A percentile compares a stretch with the other conserved stretches of the same genome.
Conservation (phyloP, 2,888 invertebrate genomes). For the Caradrina clavipalpis region DNA sequence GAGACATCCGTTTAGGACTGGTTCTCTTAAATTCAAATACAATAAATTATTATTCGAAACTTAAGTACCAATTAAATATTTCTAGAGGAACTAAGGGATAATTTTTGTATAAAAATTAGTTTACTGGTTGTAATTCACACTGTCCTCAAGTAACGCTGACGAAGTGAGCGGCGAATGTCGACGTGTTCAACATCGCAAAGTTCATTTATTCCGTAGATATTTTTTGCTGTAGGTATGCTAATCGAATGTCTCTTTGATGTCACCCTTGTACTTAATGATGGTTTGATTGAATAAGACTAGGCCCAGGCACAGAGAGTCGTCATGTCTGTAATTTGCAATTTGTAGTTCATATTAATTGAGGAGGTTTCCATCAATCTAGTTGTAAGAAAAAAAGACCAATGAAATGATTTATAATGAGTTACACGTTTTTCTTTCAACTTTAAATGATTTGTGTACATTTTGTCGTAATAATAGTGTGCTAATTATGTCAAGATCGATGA, state of each 20-base stretch:
- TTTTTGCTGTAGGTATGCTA: slow-evolving; percentile 61
- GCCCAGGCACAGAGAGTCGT: slow-evolving; percentile 34
- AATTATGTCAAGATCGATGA: slow-evolving; percentile 52
- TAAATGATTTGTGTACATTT: slow-evolving; percentile 30
- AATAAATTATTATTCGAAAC: neutral
- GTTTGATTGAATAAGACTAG: slow-evolving; percentile 61
- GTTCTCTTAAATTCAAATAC: slow-evolving; percentile 26
- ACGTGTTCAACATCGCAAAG: slow-evolving; percentile 41
- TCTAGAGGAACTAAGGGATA: neutral
- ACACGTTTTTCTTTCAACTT: neutral
- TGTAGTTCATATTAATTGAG: slow-evolving; percentile 21
- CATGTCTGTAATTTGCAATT: slow-evolving; percentile 46
- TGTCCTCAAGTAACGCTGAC: slow-evolving; percentile 41
- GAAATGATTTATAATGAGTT: neutral
- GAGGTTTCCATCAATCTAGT: neutral
- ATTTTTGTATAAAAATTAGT: slow-evolving; percentile 14
- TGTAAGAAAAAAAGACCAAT: neutral
- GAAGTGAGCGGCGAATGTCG: slow-evolving; percentile 54
- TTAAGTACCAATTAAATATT: neutral
- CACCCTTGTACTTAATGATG: slow-evolving; percentile 66
- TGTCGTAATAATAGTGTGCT: slow-evolving; percentile 38
- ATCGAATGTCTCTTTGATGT: slow-evolving; percentile 62
- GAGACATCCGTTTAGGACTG: slow-evolving; percentile 47
- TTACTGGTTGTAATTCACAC: slow-evolving; percentile 29
- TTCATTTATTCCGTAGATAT: slow-evolving; percentile 51